Base-by-base conservation (phyloP, 2,888 invertebrate species). In the Cosmia pyralina region DNA sequence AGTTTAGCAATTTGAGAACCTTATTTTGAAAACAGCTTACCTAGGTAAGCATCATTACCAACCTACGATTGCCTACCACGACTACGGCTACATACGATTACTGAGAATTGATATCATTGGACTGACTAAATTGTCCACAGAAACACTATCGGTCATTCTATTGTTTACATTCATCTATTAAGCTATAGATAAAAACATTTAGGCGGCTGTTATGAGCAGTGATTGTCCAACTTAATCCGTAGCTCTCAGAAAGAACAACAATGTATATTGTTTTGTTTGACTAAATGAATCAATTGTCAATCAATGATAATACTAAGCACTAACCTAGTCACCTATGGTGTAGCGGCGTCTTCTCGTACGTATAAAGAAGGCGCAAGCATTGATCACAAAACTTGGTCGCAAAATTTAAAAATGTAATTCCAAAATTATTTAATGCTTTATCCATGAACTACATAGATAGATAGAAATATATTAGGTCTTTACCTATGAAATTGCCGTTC, bases 161-260 rank as follows among this genome's bases (percentile, higher is more conserved):
- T 62, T 60, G 55, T 60, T 69, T 57, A 46, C 50, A 41, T 34
- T 59, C 41, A 53, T 81, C 81, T 81, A 52, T 34, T 64, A 75
- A 58, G 46, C 77, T 48, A 17, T n/a, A 41, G 80, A 68, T 83
- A 65, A 72, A 19, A 66, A 17, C 15, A 46, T 58, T 66, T 58
- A n/a, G 52, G 60, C 55, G 55, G 28, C 19, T 44, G 80, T 69
- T 79, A 79, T 59, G 19, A 28, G 17, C 41, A 46, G 68, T 66
- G 74, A 83, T 48, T 83, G 73, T 68, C 73, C 63, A 62, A 58
- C 13, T 7, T 70, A 78, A 71, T 78, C 66, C 52, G 7, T 53
- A 41, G 52, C 63, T 46, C 53, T 57, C 10, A 34, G 41, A 38
- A 15, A 34, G 0, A 50, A 71, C 44, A 62, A 69, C 41, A 64